Evolutionary conservation across 1,140 invertebrate genomes (phyloP).

Genomic region (Cydia pomonella): DNA sequence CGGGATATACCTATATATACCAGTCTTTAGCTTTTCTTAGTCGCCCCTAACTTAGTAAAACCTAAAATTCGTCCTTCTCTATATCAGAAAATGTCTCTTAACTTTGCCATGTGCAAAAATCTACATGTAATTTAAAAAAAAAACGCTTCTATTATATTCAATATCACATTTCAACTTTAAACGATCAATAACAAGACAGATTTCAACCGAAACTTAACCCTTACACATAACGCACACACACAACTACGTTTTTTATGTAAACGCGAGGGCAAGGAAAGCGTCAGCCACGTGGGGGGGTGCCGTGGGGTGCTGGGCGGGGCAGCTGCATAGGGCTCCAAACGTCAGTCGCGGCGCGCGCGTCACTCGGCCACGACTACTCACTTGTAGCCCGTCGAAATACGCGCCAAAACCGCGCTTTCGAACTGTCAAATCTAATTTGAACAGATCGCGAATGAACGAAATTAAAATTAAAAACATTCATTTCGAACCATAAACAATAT

Average conservation of each 20-base stretch:
- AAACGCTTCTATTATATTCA: neutral
- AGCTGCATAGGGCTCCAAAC: conserved; percentile 65
- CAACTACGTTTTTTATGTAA: conserved; percentile 64
- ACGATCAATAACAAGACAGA: conserved; percentile 18
- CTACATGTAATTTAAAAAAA: too few species aligned
- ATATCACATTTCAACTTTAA: neutral
- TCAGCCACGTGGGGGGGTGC: conserved; percentile 54
- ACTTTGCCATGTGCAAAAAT: neutral
- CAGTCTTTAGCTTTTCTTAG: too few species aligned
- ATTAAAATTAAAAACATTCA: conserved; percentile 3
- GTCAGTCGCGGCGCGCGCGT: conserved; percentile 70
- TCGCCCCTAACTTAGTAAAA: too few species aligned
- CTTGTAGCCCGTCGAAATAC: neutral
- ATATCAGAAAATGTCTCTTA: neutral
- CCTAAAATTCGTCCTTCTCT: too few species aligned
- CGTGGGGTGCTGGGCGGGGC: conserved; percentile 71
- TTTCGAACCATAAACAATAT: neutral
- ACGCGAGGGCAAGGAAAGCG: conserved; percentile 56
- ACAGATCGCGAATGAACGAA: conserved; percentile 24
- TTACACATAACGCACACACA: conserved; percentile 28
- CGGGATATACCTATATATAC: too few species aligned
- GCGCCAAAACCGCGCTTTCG: conserved; percentile 17
- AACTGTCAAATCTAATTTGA: conserved; percentile 29
- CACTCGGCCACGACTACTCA: conserved; percentile 52
- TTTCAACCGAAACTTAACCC: conserved; percentile 28